Percentiles rank a stretch among this genome's conserved stretches.
These are phyloP conservation scores for Scartelaos histophorus DNA, from an alignment of 2,113 vertebrate genomes.

Conservation along the genomic window DNA sequence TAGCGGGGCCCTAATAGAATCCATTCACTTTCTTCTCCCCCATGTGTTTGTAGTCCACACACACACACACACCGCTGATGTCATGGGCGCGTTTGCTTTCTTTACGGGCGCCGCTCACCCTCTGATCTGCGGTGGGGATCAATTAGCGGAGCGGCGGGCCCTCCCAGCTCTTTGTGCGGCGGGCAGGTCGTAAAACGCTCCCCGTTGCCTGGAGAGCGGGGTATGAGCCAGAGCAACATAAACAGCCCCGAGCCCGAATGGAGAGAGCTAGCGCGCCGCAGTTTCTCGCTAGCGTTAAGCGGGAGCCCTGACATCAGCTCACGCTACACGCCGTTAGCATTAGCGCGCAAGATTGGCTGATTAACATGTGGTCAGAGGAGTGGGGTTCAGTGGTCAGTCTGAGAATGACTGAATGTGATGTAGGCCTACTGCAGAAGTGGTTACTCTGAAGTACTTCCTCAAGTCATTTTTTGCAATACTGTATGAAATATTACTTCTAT, in stretches of 20 bases:
- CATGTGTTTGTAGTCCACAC: constrained; percentile 28
- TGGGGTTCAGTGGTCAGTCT: constrained; percentile 28
- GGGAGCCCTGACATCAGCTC: too few relatives aligned
- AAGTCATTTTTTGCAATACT: too few relatives aligned
- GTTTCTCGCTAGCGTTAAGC: constrained; percentile 6
- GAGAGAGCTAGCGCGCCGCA: constrained; percentile 31
- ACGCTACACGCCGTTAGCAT: constrained; percentile 28
- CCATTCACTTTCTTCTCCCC: constrained; percentile 26
- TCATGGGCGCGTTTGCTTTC: constrained; percentile 67
- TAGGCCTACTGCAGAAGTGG: too few relatives aligned
- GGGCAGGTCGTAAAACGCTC: constrained; percentile 63
- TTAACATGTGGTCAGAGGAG: constrained; percentile 28
- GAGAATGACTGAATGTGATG: constrained; percentile 29
- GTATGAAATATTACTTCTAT: too few relatives aligned
- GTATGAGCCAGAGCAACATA: constrained; percentile 65
- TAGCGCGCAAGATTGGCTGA: constrained; percentile 42
- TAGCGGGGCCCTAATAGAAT: constrained; percentile 11
- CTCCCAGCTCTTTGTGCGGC: constrained; percentile 66
- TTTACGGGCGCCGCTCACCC: constrained; percentile 59
- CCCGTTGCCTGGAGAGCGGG: constrained; percentile 70
- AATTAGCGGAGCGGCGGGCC: constrained; percentile 79
- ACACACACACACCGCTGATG: too few relatives aligned
- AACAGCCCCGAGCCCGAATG: constrained; percentile 61
- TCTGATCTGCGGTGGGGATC: constrained; percentile 77
- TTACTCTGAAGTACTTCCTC: too few relatives aligned